A percentile compares a stretch with the other conserved stretches of the same genome.
phyloP scores from a whole-genome alignment of 2,888 invertebrate genomes.

The Dryobotodes eremita region DNA sequence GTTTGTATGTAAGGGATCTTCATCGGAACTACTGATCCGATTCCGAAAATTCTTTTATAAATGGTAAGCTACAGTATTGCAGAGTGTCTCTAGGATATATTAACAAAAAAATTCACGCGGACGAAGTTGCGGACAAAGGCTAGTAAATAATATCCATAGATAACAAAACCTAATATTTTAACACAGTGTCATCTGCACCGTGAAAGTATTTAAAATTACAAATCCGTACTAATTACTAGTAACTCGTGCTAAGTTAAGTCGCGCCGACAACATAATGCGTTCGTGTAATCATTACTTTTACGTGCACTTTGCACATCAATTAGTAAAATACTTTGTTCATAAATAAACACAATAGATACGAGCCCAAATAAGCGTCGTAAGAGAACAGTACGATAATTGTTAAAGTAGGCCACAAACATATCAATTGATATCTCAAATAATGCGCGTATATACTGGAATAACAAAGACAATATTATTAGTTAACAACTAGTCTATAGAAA shows the following conservation, averaged over 20 bases:
- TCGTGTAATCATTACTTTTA: conserved; percentile 30
- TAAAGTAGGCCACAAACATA: conserved; percentile 58
- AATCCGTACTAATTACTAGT: conserved; percentile 23
- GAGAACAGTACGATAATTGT: conserved; percentile 38
- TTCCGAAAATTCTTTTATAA: neutral
- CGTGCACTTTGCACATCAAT: conserved; percentile 40
- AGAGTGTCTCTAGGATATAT: neutral
- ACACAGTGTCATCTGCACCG: no score
- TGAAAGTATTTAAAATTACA: conserved; percentile 22
- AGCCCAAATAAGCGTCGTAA: conserved; percentile 23
- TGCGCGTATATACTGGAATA: conserved; percentile 17
- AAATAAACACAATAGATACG: conserved; percentile 18
- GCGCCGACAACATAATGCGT: conserved; percentile 34
- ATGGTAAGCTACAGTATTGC: neutral
- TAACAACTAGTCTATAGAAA: neutral
- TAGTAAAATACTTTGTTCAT: conserved; percentile 18
- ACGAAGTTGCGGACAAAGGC: neutral
- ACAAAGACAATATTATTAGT: neutral
- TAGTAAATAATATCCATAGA: neutral
- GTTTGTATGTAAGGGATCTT: neutral
- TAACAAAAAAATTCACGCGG: neutral
- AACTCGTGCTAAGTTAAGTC: conserved; percentile 35
- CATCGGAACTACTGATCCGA: neutral
- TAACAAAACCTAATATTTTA: no score
- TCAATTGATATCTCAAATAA: conserved; percentile 61